Percentiles rank a stretch among this genome's conserved stretches.
Conservation (phyloP, 1,140 invertebrate species). For the Solenopsis fugax region DNA sequence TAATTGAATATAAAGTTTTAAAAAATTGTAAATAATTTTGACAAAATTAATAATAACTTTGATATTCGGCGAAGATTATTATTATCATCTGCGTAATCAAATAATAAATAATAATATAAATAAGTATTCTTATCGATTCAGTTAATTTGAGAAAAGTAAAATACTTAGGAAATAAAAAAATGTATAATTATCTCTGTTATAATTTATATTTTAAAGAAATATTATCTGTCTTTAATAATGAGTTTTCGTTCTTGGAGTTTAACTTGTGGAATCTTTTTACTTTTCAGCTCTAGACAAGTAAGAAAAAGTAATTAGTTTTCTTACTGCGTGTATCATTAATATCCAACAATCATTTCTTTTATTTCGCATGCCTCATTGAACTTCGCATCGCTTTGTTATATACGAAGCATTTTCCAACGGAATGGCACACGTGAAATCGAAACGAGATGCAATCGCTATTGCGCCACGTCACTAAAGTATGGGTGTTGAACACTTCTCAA, state of each 20-base stretch:
- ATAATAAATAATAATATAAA: neutral
- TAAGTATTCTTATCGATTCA: neutral
- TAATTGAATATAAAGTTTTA: neutral
- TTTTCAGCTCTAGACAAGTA: neutral
- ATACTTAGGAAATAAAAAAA: neutral
- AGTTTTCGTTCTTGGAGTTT: neutral
- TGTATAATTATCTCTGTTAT: slow-evolving; percentile 3
- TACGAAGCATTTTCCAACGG: slow-evolving; percentile 6
- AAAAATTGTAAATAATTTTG: neutral
- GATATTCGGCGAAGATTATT: neutral
- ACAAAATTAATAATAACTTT: neutral
- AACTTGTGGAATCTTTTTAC: neutral
- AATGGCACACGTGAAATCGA: slow-evolving; percentile 29
- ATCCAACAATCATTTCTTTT: neutral
- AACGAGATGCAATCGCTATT: slow-evolving; percentile 35
- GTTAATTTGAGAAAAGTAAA: neutral
- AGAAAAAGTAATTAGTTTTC: slow-evolving; percentile 26
- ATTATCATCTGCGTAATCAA: neutral
- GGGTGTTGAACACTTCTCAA: slow-evolving; percentile 16
- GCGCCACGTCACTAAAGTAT: slow-evolving; percentile 20
- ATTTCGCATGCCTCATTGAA: neutral
- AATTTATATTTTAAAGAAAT: slow-evolving; percentile 10
- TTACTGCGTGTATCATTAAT: neutral
- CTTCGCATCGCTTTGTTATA: slow-evolving; percentile 8
- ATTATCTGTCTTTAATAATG: neutral